Conservation (phyloP, 2,797 vertebrate genomes). For the Falco novaeseelandiae region DNA sequence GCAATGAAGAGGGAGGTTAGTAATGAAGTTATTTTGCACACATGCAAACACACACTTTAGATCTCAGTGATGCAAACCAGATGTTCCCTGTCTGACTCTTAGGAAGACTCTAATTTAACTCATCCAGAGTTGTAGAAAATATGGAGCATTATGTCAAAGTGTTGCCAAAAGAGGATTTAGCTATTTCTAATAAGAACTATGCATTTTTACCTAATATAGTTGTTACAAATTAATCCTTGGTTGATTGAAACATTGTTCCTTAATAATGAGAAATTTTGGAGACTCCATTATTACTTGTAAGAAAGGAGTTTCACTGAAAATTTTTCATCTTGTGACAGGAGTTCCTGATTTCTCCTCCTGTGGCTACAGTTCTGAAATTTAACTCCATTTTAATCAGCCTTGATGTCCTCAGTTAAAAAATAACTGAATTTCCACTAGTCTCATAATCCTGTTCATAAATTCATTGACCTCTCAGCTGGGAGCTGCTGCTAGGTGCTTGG, state of each 20-base stretch:
- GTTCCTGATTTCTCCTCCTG: not conserved
- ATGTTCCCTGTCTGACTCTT: constrained; percentile 44
- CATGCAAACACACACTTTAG: constrained; percentile 16
- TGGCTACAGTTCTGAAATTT: not conserved
- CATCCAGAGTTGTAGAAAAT: not conserved
- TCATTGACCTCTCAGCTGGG: not conserved
- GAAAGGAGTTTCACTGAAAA: not conserved
- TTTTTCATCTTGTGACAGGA: not conserved
- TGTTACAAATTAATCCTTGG: not conserved
- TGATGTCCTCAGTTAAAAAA: not conserved
- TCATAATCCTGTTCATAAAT: not conserved
- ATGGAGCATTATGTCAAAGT: not conserved
- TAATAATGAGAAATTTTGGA: not conserved
- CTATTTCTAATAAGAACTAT: not conserved
- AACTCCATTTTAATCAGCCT: not conserved
- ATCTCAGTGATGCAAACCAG: constrained; percentile 47
- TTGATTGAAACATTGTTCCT: not conserved
- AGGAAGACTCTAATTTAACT: constrained; percentile 1
- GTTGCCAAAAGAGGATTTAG: not conserved
- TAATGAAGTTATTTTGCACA: constrained; percentile 29
- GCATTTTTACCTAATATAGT: not conserved
- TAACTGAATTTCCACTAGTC: not conserved
- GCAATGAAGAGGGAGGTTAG: not conserved
- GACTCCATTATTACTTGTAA: not conserved
- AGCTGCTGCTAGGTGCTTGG: not conserved